Conservation (phyloP, 92 coral and sea anemone genomes). For the Zoanthus sansibaricus region DNA sequence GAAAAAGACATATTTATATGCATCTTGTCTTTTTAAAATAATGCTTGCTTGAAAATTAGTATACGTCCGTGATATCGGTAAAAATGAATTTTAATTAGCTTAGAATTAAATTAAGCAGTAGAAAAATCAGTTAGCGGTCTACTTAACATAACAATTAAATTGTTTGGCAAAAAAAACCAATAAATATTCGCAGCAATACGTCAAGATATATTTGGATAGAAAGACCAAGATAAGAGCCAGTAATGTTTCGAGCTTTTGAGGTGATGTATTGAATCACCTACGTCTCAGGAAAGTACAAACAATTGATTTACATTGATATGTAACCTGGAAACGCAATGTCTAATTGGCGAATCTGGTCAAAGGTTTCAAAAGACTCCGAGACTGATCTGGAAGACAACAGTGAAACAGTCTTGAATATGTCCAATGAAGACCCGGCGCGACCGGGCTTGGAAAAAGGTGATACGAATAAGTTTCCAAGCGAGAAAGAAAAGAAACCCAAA, state of each 20-base stretch:
- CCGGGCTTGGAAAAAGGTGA: constrained; percentile 7
- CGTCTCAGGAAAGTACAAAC: background rate
- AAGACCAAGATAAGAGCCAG: background rate
- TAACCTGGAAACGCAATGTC: constrained; percentile 37
- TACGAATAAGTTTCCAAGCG: constrained; percentile 19
- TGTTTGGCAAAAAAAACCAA: background rate
- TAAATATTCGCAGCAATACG: constrained; percentile 22
- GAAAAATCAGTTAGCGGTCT: background rate
- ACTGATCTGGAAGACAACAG: constrained; percentile 18
- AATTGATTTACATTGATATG: constrained; percentile 14
- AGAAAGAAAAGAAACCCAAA: constrained; percentile 24
- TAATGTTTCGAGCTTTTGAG: constrained; percentile 14
- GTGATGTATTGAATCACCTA: constrained; percentile 9
- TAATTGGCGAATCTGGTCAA: background rate
- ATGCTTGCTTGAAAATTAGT: background rate
- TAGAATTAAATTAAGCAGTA: background rate
- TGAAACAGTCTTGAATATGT: constrained; percentile 18
- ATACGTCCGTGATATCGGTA: background rate
- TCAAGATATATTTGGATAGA: background rate
- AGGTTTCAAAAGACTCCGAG: background rate
- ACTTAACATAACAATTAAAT: constrained; percentile 15
- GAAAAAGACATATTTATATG: background rate
- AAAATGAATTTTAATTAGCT: background rate
- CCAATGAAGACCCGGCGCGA: constrained; percentile 15
- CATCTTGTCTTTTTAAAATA: background rate